Conservation (phyloP, 2,888 invertebrate genomes). For the Nomada ferruginata region DNA sequence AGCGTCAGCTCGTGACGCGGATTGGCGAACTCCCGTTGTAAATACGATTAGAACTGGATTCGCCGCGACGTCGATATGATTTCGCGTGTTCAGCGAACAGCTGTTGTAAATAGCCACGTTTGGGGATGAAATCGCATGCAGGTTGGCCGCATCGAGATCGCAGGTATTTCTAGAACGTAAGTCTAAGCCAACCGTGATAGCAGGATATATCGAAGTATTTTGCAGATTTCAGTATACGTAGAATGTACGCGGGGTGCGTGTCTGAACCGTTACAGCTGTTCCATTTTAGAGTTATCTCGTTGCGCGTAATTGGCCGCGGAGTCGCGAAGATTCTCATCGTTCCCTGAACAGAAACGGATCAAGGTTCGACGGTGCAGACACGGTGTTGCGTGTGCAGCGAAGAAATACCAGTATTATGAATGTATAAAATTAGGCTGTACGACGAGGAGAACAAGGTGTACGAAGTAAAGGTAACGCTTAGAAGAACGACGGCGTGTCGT, state of each 20-base stretch:
- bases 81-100: slow-evolving; percentile 3
- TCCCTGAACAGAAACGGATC: background rate
- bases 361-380: slow-evolving; percentile 64
- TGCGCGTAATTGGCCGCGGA: no score
- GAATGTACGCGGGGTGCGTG: slow-evolving; percentile 46
- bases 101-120: slow-evolving; percentile 60
- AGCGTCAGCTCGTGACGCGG: background rate
- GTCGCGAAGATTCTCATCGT: no score
- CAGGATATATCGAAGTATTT: slow-evolving; percentile 76
- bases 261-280: slow-evolving; percentile 17
- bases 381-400: slow-evolving; percentile 72
- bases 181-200: slow-evolving; percentile 70
- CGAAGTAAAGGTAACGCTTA: slow-evolving; percentile 21
- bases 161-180: slow-evolving; percentile 61
- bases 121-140: slow-evolving; percentile 7
- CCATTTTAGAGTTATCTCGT: background rate
- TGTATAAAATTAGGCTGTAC: slow-evolving; percentile 80
- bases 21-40: slow-evolving; percentile 19
- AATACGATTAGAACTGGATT: slow-evolving; percentile 32
- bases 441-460: slow-evolving; percentile 30
- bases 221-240: slow-evolving; percentile 78
- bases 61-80: slow-evolving; percentile 26
- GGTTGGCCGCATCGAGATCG: slow-evolving; percentile 43
- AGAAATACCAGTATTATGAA: slow-evolving; percentile 84
- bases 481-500: slow-evolving; percentile 27